Conservation (phyloP, 2,888 invertebrate species). For the Polylopha cassiicola region DNA sequence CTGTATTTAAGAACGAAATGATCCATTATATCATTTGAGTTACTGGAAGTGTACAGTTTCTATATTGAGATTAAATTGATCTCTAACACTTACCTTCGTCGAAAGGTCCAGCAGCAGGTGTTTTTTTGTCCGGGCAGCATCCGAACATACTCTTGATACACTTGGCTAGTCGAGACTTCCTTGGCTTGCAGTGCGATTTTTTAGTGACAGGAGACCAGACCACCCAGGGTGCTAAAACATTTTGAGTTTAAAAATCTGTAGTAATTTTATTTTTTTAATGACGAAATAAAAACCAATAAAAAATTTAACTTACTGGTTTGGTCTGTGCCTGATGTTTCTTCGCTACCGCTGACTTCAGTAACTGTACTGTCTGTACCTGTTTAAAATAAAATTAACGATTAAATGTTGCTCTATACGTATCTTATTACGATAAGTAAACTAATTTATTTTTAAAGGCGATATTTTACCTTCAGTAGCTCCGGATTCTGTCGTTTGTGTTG, state of each 20-base stretch:
- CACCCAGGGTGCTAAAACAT: constrained; percentile 63
- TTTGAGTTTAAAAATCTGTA: no score
- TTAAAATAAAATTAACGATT: neutral
- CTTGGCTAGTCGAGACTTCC: constrained; percentile 62
- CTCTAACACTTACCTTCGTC: constrained; percentile 76
- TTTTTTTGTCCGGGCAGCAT: constrained; percentile 90
- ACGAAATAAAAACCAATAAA: constrained; percentile 24
- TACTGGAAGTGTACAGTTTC: no score
- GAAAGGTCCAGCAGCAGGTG: constrained; percentile 88
- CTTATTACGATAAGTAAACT: no score
- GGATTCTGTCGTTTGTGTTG: constrained; percentile 26
- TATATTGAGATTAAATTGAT: constrained; percentile 1
- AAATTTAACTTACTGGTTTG: constrained; percentile 26
- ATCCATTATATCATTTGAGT: no score
- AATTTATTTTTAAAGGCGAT: no score
- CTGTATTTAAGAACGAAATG: constrained; percentile 43
- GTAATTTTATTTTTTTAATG: constrained; percentile 12
- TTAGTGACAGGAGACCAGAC: constrained; percentile 72
- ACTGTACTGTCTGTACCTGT: constrained; percentile 25
- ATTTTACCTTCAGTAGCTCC: constrained; percentile 10
- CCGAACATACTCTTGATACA: constrained; percentile 84
- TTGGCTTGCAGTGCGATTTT: constrained; percentile 76
- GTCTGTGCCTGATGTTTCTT: constrained; percentile 25
- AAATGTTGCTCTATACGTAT: no score
- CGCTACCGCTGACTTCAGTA: constrained; percentile 26